phyloP scores from a whole-genome alignment of 1,140 invertebrate genomes.

The Wiebesia pumilae region DNA sequence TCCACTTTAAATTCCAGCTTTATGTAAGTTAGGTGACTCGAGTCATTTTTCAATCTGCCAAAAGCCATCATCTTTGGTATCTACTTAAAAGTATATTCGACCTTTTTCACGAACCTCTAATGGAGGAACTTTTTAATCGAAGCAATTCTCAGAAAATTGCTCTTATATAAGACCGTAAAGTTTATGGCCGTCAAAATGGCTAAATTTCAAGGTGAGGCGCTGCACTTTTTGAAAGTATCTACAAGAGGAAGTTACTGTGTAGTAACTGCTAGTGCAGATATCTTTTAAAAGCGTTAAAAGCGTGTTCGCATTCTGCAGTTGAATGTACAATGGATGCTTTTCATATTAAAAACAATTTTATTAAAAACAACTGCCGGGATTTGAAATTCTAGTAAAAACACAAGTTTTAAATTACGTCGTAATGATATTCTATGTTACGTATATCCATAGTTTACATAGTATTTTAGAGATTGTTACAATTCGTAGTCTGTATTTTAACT shows the following conservation, averaged over 20 bases:
- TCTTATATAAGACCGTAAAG: constrained; percentile 42
- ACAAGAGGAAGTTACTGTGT: background rate
- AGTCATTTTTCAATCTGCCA: constrained; percentile 30
- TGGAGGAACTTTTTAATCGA: constrained; percentile 50
- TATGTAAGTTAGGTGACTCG: background rate
- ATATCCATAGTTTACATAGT: too few relatives aligned
- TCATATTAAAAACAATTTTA: background rate
- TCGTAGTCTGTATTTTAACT: too few relatives aligned
- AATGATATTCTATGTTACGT: background rate
- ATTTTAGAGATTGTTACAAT: too few relatives aligned
- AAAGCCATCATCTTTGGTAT: constrained; percentile 33
- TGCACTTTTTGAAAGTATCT: constrained; percentile 12
- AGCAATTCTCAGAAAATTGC: constrained; percentile 46
- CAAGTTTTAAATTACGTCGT: background rate
- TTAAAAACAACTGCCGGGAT: background rate
- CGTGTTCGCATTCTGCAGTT: background rate
- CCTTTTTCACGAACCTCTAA: constrained; percentile 13
- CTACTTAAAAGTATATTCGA: constrained; percentile 36
- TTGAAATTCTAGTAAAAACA: background rate
- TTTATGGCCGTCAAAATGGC: constrained; percentile 36
- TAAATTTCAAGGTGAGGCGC: constrained; percentile 42
- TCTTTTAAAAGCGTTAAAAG: background rate
- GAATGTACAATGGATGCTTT: background rate
- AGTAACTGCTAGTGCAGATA: constrained; percentile 19
- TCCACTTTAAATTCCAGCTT: background rate